Evolutionary conservation across 2,888 invertebrate species (phyloP).

Genomic region (Heliconius charithonia): DNA sequence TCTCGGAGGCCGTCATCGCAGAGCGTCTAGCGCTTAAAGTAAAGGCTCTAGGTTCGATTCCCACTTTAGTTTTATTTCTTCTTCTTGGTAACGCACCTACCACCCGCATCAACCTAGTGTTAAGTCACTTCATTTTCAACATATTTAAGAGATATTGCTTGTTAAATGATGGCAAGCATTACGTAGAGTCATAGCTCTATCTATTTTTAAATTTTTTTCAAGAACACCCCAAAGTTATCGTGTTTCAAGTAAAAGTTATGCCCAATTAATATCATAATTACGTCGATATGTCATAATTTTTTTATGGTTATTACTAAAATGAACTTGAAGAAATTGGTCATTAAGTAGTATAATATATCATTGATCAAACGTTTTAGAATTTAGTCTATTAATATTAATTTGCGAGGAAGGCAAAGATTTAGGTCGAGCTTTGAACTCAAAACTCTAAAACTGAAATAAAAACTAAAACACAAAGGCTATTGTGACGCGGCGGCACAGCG

Average conservation of each 20-base stretch:
- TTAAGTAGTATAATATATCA: neutral
- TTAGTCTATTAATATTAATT: neutral
- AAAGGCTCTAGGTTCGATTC: neutral
- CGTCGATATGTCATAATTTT: neutral
- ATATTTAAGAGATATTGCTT: too few species aligned
- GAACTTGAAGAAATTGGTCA: neutral
- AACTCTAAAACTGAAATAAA: neutral
- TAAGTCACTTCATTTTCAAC: too few species aligned
- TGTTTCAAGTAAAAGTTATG: neutral
- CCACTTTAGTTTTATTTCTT: neutral
- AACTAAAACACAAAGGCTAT: neutral
- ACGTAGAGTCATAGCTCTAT: too few species aligned
- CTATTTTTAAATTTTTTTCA: neutral
- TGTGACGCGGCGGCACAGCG: neutral
- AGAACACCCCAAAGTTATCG: neutral
- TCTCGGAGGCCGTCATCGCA: too few species aligned
- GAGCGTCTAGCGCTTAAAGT: neutral
- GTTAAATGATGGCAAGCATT: too few species aligned
- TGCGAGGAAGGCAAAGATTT: neutral
- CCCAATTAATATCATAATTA: neutral
- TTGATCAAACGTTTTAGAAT: neutral
- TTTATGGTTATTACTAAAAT: neutral
- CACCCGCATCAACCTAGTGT: too few species aligned
- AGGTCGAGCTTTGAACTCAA: neutral
- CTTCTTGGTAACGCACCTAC: too few species aligned